These are phyloP conservation scores for Zygogramma bicolorata DNA, from an alignment of 2,888 invertebrate species.

Conservation along the genomic window DNA sequence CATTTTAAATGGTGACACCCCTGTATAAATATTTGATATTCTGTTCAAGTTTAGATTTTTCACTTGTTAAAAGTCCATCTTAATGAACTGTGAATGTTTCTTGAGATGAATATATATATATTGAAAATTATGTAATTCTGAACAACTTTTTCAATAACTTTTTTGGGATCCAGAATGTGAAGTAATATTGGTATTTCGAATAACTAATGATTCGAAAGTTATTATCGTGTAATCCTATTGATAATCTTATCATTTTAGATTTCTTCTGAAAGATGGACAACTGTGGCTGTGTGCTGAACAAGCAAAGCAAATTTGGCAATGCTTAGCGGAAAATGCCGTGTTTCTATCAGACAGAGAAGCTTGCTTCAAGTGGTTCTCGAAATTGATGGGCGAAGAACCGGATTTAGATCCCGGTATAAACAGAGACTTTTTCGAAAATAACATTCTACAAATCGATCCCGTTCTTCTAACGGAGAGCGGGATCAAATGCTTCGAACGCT, in stretches of 20 bases:
- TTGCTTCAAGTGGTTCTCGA: constrained; percentile 98
- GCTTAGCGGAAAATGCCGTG: constrained; percentile 93
- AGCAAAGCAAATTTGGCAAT: constrained; percentile 97
- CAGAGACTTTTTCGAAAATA: constrained; percentile 95
- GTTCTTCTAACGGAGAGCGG: constrained; percentile 93
- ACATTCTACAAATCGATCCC: constrained; percentile 92
- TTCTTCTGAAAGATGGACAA: constrained; percentile 94
- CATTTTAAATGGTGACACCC: too few relatives aligned
- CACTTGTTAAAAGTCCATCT: too few relatives aligned
- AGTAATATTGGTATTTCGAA: too few relatives aligned
- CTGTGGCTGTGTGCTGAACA: constrained; percentile 97
- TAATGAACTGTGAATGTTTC: too few relatives aligned
- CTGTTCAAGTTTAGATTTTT: too few relatives aligned
- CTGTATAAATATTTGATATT: too few relatives aligned
- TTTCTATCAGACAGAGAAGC: constrained; percentile 94
- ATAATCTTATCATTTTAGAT: constrained; percentile 71
- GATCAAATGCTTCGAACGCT: constrained; percentile 89
- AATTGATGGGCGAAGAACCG: constrained; percentile 96
- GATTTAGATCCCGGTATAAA: constrained; percentile 97
- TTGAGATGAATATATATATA: too few relatives aligned
- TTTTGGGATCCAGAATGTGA: too few relatives aligned
- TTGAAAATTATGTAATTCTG: too few relatives aligned
- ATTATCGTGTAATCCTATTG: too few relatives aligned
- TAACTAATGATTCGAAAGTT: too few relatives aligned
- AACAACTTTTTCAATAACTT: too few relatives aligned